phyloP scores from a whole-genome alignment of 2,113 vertebrate species.

The Peromyscus maniculatus region DNA sequence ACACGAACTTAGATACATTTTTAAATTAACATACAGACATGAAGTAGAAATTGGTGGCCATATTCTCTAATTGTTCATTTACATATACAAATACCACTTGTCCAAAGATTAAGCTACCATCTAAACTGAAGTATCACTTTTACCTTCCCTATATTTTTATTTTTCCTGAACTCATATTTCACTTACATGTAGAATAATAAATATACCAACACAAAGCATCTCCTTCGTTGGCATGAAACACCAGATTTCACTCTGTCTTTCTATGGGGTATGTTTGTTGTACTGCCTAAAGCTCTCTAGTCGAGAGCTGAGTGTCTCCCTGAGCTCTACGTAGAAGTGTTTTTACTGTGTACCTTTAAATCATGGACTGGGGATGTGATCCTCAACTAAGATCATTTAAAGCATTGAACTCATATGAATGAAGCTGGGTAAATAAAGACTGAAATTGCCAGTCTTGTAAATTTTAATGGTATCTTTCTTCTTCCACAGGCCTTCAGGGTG shows the following conservation, averaged over 20 bases:
- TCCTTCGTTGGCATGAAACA: background rate
- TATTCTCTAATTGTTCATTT: background rate
- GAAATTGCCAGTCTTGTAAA: background rate
- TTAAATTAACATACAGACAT: background rate
- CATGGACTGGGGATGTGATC: background rate
- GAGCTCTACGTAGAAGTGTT: background rate
- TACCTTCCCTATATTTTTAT: background rate
- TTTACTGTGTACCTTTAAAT: background rate
- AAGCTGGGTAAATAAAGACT: background rate
- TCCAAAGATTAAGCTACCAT: slow-evolving; percentile 1
- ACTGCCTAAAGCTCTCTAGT: background rate
- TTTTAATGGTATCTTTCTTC: slow-evolving; percentile 58
- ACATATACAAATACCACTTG: slow-evolving; percentile 7
- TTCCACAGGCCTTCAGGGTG: slow-evolving; percentile 94
- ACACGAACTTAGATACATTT: background rate
- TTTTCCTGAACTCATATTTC: background rate
- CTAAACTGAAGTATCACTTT: background rate
- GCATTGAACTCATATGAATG: background rate
- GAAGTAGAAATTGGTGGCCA: background rate
- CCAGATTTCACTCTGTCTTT: background rate
- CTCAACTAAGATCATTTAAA: background rate
- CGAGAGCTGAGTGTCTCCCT: background rate
- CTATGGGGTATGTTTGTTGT: background rate
- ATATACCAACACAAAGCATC: background rate
- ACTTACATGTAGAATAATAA: background rate